Percentiles rank a stretch among this genome's conserved stretches.
phyloP scores from a whole-genome alignment of 2,797 vertebrate genomes.

The Pseudochirops cupreus region DNA sequence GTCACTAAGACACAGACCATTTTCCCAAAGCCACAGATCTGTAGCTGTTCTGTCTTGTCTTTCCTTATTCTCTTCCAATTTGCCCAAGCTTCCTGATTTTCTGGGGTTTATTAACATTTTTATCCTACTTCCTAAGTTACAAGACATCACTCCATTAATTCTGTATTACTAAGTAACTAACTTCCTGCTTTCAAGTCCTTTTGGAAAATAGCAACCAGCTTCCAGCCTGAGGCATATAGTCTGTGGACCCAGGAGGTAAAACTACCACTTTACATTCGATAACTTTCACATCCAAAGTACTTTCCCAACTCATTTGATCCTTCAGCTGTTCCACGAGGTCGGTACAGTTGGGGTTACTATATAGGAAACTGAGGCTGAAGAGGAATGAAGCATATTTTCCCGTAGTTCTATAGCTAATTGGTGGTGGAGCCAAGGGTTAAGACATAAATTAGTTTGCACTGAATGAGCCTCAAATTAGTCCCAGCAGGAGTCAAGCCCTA shows the following conservation, averaged over 20 bases:
- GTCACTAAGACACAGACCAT: not conserved
- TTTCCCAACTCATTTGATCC: not conserved
- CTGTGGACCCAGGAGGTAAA: not conserved
- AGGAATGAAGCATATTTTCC: not conserved
- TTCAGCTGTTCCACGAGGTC: not conserved
- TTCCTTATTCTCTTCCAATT: not conserved
- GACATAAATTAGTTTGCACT: not conserved
- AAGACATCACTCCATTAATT: not conserved
- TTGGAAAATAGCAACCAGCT: not conserved
- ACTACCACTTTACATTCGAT: not conserved
- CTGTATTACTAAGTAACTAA: not conserved
- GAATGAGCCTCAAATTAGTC: not conserved
- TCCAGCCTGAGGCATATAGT: not conserved
- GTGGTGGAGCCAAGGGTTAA: not conserved
- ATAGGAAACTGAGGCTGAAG: not conserved
- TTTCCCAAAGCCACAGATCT: not conserved
- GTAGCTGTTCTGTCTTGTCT: not conserved
- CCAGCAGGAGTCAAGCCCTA: not conserved
- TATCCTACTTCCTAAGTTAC: not conserved
- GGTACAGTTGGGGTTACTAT: not conserved
- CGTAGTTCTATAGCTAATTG: not conserved
- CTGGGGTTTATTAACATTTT: not conserved
- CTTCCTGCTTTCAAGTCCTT: not conserved
- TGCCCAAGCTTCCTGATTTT: not conserved
- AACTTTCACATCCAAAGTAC: not conserved